Evolutionary conservation across 2,888 invertebrate species (phyloP), one percentile per base, ranked within the genome.

Genomic region (Bruchidius siliquastri): DNA sequence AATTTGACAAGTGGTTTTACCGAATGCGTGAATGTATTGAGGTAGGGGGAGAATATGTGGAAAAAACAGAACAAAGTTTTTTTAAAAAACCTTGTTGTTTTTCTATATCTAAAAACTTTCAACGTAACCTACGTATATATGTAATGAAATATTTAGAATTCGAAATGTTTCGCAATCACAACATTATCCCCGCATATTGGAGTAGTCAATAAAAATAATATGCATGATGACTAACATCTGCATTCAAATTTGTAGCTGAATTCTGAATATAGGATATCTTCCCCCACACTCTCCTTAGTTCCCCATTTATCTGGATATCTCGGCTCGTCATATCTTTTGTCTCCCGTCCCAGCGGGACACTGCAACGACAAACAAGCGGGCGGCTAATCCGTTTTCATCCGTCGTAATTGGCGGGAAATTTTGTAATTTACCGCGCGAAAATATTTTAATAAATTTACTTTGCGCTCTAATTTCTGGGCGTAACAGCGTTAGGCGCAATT

Each of bases 371-470:
- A 71, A 71, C 67, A 71, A 67, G 67, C 67, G 49, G 13, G 49
- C 49, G 68, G 71, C 20, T 71, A 67, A 71, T 71, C 68, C 71
- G 67, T 71, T 71, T 71, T 67, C 20, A 71, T 67, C 67, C 49
- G 8, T 67, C 67, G 21, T 71, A 71, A 71, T 67, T 67, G 71
- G n/a, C n/a, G 26, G 67, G 68, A 71, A 71, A 71, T 67, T 71
- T 49, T 13, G 22, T 71, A 67, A 71, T 71, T 71, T 71, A 67
- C 71, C 68, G 71, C 67, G 22, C n/a, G 71, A 71, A 71, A 71
- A 71, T 71, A 71, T 71, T 67, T 67, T 22, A 71, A 71, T 68
- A 67, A 71, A 67, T 71, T 71, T 67, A 71, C 67, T 71, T 67
- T 67, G 26, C 66, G 71, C 49, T 3, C 49, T 49, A 49, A 49